Percentiles rank a stretch among this genome's conserved stretches.
Evolutionary conservation across 1,140 invertebrate species (phyloP).

Genomic region (Homarus americanus): DNA sequence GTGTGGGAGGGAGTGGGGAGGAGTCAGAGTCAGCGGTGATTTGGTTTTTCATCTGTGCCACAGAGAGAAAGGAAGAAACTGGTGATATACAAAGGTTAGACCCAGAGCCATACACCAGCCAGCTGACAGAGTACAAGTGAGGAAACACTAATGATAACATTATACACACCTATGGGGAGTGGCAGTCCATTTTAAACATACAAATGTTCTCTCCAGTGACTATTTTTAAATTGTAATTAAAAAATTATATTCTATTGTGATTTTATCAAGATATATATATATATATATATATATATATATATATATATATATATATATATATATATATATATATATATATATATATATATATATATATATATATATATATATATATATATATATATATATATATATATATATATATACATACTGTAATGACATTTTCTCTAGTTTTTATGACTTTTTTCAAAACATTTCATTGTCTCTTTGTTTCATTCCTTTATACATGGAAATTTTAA

Average conservation of each 20-base stretch:
- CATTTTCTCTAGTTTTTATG: too few species aligned
- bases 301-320: too few species aligned
- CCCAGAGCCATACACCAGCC: conserved; percentile 28
- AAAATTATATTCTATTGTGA: too few species aligned
- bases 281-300: too few species aligned
- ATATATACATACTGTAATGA: too few species aligned
- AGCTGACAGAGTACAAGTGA: background rate
- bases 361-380: too few species aligned
- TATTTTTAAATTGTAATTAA: background rate
- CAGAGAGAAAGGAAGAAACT: conserved; percentile 9
- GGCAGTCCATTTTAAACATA: conserved; percentile 1
- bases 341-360: too few species aligned
- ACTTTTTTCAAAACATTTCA: too few species aligned
- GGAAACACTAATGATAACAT: background rate
- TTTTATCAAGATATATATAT: too few species aligned
- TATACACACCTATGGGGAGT: background rate
- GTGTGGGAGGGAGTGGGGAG: conserved; percentile 54
- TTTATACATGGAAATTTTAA: background rate
- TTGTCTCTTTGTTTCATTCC: too few species aligned
- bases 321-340: too few species aligned
- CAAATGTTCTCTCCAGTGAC: background rate
- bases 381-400: too few species aligned
- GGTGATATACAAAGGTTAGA: conserved; percentile 40
- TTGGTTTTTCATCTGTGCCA: conserved; percentile 64
- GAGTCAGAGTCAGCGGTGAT: conserved; percentile 53